Conservation (phyloP, 2,113 vertebrate species). For the Scomber colias region DNA sequence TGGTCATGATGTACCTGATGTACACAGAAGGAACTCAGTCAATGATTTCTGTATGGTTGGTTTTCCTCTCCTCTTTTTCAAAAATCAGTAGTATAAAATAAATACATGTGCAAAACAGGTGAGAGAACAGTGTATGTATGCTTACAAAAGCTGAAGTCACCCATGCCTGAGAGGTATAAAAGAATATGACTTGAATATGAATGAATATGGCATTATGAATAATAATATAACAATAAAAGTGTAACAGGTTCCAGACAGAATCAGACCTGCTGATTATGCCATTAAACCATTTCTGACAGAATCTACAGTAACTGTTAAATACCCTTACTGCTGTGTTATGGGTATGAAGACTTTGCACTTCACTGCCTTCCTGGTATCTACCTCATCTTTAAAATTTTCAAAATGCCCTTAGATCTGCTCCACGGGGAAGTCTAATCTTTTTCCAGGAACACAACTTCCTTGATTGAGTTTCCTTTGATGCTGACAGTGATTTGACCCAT, state of each 20-base stretch:
- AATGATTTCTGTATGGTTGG: not conserved
- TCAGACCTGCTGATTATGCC: not conserved
- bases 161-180: not conserved
- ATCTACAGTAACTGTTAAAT: not conserved
- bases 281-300: not conserved
- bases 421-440: constrained; percentile 35
- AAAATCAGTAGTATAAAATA: not conserved
- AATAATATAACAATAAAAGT: constrained; percentile 14
- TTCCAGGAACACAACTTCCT: constrained; percentile 35
- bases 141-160: not conserved
- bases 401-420: constrained; percentile 22
- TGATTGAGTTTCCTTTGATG: constrained; percentile 28
- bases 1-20: constrained; percentile 98
- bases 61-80: not conserved
- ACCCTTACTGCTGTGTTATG: not conserved
- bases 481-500: constrained; percentile 35
- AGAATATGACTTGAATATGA: not conserved
- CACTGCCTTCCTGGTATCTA: constrained; percentile 4
- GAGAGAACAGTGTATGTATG: not conserved
- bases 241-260: constrained; percentile 18
- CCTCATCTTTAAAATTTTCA: not conserved
- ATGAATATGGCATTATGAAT: too few relatives aligned
- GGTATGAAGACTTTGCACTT: not conserved
- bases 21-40: not conserved
- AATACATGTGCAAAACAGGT: not conserved